phyloP scores from a whole-genome alignment of 2,113 vertebrate species.

The Lagopus muta region DNA sequence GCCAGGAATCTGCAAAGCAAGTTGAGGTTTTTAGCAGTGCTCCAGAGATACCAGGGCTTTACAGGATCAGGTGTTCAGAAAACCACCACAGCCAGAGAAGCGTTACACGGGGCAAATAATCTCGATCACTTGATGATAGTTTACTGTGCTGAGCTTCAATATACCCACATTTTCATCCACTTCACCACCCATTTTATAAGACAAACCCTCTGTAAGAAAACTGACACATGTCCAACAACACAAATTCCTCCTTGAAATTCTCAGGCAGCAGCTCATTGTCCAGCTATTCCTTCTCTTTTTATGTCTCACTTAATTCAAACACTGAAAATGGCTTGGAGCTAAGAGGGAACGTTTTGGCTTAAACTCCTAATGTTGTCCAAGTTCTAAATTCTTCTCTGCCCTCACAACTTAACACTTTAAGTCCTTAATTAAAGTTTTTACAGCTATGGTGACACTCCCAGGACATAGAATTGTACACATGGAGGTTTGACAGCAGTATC shows the following conservation, averaged over 20 bases:
- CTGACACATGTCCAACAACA: background rate
- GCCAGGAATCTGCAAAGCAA: constrained; percentile 34
- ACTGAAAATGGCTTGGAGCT: background rate
- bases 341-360: background rate
- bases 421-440: background rate
- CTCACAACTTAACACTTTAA: background rate
- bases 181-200: background rate
- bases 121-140: background rate
- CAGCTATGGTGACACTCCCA: background rate
- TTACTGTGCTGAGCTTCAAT: background rate
- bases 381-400: background rate
- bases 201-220: background rate
- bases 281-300: background rate
- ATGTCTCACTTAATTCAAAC: background rate
- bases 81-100: background rate
- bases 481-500: background rate
- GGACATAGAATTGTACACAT: background rate
- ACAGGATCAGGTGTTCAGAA: background rate
- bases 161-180: background rate
- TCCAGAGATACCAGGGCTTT: background rate
- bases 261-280: background rate
- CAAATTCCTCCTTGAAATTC: background rate
- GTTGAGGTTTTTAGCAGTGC: background rate
- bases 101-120: background rate
- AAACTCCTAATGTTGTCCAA: background rate